These are phyloP conservation scores for Lytechinus pictus DNA, from an alignment of 35 echinoderm and acorn worm species.

Conservation along the genomic window DNA sequence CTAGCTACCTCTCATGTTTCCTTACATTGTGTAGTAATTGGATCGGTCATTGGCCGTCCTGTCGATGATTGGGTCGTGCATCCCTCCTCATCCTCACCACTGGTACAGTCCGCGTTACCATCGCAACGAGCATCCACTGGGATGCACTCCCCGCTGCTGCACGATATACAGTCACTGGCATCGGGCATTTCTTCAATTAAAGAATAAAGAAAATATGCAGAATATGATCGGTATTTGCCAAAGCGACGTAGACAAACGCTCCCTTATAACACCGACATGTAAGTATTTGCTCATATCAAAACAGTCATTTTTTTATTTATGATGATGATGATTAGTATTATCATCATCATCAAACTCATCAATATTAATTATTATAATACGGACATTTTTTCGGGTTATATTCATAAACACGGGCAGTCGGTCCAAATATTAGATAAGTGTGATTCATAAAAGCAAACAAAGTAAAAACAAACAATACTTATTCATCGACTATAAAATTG, in stretches of 20 bases:
- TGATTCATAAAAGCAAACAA: too few relatives aligned
- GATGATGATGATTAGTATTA: too few relatives aligned
- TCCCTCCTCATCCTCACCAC: constrained; percentile 37
- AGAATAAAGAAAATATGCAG: not conserved
- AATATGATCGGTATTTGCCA: not conserved
- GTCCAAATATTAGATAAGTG: too few relatives aligned
- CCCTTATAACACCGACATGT: too few relatives aligned
- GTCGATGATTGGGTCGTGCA: not conserved
- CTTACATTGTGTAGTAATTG: not conserved
- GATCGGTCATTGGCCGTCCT: not conserved
- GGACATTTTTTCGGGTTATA: too few relatives aligned
- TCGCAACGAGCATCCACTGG: not conserved
- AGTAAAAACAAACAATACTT: too few relatives aligned
- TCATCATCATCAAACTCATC: too few relatives aligned
- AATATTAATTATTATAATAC: too few relatives aligned
- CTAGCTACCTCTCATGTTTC: not conserved
- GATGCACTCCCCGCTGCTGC: constrained; percentile 35
- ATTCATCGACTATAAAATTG: too few relatives aligned
- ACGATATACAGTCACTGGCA: not conserved
- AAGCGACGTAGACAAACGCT: not conserved
- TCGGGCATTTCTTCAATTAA: not conserved
- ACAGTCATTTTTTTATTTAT: too few relatives aligned
- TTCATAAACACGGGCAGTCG: too few relatives aligned
- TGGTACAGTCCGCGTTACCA: not conserved
- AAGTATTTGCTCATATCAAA: too few relatives aligned